phyloP scores from a whole-genome alignment of 2,113 vertebrate species.

The Dolichotis patagonum region DNA sequence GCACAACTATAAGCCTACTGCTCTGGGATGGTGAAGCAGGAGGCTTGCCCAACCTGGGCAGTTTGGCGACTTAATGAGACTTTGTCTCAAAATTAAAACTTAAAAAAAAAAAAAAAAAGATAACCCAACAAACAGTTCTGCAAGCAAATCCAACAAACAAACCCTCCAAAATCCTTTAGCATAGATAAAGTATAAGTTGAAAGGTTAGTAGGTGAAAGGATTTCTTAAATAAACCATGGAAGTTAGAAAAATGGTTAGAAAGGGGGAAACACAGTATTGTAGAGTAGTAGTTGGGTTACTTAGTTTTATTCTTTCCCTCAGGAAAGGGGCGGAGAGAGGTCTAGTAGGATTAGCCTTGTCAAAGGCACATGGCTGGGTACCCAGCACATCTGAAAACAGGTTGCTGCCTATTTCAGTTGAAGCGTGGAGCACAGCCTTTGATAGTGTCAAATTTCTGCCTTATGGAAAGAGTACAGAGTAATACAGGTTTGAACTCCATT shows the following conservation, averaged over 20 bases:
- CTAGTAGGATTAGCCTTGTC: background rate
- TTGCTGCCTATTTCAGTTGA: background rate
- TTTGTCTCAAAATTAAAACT: background rate
- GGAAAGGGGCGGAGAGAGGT: background rate
- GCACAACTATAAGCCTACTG: background rate
- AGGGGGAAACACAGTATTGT: background rate
- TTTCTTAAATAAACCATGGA: constrained; percentile 25
- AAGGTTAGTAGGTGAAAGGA: background rate
- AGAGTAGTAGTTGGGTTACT: background rate
- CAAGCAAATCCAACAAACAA: background rate
- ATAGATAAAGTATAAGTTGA: constrained; percentile 19
- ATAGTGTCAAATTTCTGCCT: background rate
- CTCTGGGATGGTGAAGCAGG: background rate
- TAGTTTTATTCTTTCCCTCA: constrained; percentile 31
- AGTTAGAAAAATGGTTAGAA: background rate
- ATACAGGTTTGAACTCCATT: background rate
- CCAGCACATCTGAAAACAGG: background rate
- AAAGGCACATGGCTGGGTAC: background rate
- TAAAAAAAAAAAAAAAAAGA: too few relatives aligned
- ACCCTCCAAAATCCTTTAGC: background rate
- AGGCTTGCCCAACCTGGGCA: background rate
- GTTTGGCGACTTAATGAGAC: background rate
- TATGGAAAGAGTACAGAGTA: background rate
- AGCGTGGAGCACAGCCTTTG: background rate
- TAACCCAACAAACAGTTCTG: too few relatives aligned